A percentile compares a stretch with the other conserved stretches of the same genome.
Evolutionary conservation across 1,140 invertebrate genomes (phyloP).

Genomic region (Nixonia krombeini): DNA sequence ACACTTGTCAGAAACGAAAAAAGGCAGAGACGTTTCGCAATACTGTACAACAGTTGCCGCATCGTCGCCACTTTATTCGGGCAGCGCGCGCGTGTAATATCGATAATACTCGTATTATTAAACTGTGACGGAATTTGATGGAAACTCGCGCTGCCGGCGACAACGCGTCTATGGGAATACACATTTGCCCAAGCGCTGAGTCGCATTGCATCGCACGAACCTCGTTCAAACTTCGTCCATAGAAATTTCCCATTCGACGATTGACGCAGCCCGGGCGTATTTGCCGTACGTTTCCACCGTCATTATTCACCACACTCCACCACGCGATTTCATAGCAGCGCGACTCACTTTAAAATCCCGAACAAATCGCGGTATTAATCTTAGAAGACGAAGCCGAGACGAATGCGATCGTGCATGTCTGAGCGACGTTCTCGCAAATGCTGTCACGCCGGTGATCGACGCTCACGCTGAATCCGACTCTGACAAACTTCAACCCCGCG

Average conservation of each 20-base stretch:
- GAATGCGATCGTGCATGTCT: too few relatives aligned
- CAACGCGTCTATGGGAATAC: slow-evolving; percentile 8
- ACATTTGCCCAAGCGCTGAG: slow-evolving; percentile 23
- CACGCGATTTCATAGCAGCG: slow-evolving; percentile 11
- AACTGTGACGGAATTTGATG: background rate
- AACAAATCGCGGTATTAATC: slow-evolving; percentile 40
- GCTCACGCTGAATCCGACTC: too few relatives aligned
- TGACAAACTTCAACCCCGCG: too few relatives aligned
- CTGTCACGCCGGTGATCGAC: too few relatives aligned
- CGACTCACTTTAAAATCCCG: slow-evolving; percentile 33
- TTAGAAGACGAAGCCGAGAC: too few relatives aligned
- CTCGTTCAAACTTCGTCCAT: slow-evolving; percentile 20
- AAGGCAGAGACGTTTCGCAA: too few relatives aligned
- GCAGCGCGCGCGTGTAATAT: too few relatives aligned
- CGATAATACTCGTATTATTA: background rate
- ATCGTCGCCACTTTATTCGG: too few relatives aligned
- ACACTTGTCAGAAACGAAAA: too few relatives aligned
- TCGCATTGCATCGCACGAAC: slow-evolving; percentile 31
- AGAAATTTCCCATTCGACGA: slow-evolving; percentile 31
- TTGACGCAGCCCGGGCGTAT: slow-evolving; percentile 39
- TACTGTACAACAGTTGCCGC: too few relatives aligned
- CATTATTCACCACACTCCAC: slow-evolving; percentile 26
- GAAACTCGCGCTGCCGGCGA: slow-evolving; percentile 12
- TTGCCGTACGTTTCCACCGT: slow-evolving; percentile 28
- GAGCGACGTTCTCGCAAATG: too few relatives aligned